Evolutionary conservation across 2,888 invertebrate species (phyloP), one percentile per base, ranked within the genome.

Genomic region (Leptarthrus brevirostris): DNA sequence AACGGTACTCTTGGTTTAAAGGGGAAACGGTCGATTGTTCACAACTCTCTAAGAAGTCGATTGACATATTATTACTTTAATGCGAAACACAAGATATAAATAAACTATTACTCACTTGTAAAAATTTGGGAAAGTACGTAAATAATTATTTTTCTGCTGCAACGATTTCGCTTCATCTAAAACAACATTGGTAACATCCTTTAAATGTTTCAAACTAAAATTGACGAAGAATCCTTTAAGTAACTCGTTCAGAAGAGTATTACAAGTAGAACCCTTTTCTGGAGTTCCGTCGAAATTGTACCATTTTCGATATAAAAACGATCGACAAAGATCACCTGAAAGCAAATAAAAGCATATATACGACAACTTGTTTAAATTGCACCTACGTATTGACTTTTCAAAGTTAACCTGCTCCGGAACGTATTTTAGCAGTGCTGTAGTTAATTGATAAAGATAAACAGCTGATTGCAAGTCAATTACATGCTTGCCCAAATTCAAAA

Each of bases 261-360:
- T 92, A 77, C 87, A 89, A 73, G 86, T 81, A 8, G 90, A 86
- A 12, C 93, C 93, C 76, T 89, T 90, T 80, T 92, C 91, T 71
- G 86, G 81, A 75, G 85, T 80, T 2, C 92, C 91, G 78, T 90
- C 88, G 47, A 86, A 82, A 75, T 89, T 88, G 78, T 89, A 89
- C 94, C 94, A 94, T 76, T 89, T 88, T 72, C 88, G 87, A 36
- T 86, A 87, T 77, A 94, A 85, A 78, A 93, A 86, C 56, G 85
- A 85, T 74, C 87, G 86, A 74, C 88, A 86, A 14, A 87, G 81
- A 8, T 82, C 80, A 20, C 86, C 88, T 83, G n/a, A n/a, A n/a
- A 14, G n/a, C n/a, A 3, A 44, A 66, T 18, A 16, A 36, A 56
- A 22, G 16, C 26, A 36, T 36, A 36, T 3, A 34, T 20, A 36